Evolutionary conservation across 2,797 vertebrate genomes (phyloP).

Genomic region (Helicolenus hilgendorfi): DNA sequence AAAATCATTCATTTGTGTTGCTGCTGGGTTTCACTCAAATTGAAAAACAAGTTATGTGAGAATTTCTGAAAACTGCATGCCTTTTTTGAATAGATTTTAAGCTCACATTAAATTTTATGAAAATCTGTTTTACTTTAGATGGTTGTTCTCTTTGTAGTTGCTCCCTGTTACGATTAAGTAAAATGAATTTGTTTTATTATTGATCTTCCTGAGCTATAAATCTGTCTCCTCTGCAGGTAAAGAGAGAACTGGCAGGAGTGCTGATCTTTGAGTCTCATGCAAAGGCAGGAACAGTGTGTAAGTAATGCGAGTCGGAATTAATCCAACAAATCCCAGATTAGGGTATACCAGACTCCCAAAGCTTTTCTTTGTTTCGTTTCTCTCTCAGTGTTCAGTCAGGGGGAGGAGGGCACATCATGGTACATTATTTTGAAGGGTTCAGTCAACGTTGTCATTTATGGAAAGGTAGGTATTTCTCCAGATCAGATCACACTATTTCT

Average conservation of each 20-base stretch:
- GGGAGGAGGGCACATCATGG: slow-evolving; percentile 99
- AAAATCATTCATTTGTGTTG: background rate
- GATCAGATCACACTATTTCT: background rate
- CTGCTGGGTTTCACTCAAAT: background rate
- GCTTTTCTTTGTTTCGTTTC: slow-evolving; percentile 6
- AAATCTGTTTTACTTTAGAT: background rate
- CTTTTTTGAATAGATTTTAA: background rate
- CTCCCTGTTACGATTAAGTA: background rate
- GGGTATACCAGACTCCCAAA: background rate
- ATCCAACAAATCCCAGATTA: slow-evolving; percentile 17
- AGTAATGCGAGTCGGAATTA: slow-evolving; percentile 82
- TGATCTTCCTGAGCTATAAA: background rate
- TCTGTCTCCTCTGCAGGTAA: slow-evolving; percentile 90
- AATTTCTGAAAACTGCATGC: background rate
- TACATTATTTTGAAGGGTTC: slow-evolving; percentile 99
- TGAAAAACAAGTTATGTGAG: background rate
- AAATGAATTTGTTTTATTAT: background rate
- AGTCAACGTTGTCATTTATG: slow-evolving; percentile 99
- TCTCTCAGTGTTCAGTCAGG: slow-evolving; percentile 97
- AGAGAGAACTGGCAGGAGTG: slow-evolving; percentile 96
- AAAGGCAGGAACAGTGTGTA: slow-evolving; percentile 97
- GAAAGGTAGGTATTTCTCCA: slow-evolving; percentile 91
- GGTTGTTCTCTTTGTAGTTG: background rate
- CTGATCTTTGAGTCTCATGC: slow-evolving; percentile 98
- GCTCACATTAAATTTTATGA: background rate